Percentiles rank a stretch among this genome's conserved stretches.
Conservation (phyloP, 2,888 invertebrate genomes). For the Acleris cristana region DNA sequence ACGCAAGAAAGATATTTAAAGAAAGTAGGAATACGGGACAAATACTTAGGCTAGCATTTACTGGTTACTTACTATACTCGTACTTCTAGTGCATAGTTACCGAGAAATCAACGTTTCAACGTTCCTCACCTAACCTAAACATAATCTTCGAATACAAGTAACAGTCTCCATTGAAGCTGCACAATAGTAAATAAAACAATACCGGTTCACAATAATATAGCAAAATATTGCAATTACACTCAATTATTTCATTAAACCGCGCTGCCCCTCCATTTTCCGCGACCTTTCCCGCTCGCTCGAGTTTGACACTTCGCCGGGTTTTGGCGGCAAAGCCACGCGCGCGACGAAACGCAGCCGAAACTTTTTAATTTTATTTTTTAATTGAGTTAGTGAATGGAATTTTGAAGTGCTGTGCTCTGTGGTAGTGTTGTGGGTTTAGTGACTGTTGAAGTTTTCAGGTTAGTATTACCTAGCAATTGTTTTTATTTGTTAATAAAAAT, state of each 20-base stretch:
- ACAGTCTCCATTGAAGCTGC: no score
- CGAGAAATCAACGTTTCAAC: no score
- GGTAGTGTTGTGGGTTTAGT: constrained; percentile 29
- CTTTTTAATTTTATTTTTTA: constrained; percentile 33
- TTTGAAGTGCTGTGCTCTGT: constrained; percentile 26
- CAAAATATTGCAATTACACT: constrained; percentile 17
- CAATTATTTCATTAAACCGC: constrained; percentile 41
- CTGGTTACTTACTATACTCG: no score
- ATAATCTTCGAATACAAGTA: no score
- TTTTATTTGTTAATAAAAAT: no score
- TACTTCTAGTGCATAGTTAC: no score
- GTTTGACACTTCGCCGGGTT: constrained; percentile 72
- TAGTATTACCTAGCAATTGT: constrained; percentile 1
- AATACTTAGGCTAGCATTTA: no score
- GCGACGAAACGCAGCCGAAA: constrained; percentile 29
- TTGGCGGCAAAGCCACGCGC: constrained; percentile 61
- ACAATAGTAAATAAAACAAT: background rate
- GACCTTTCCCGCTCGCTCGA: constrained; percentile 61
- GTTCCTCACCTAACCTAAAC: no score
- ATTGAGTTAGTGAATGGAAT: constrained; percentile 26
- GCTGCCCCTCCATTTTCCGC: constrained; percentile 56
- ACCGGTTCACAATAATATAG: constrained; percentile 12
- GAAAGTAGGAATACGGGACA: no score
- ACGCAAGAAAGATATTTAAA: no score
- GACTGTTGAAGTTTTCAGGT: constrained; percentile 35